Base-by-base conservation (phyloP, 1,140 invertebrate species). In the Uloborus diversus region DNA sequence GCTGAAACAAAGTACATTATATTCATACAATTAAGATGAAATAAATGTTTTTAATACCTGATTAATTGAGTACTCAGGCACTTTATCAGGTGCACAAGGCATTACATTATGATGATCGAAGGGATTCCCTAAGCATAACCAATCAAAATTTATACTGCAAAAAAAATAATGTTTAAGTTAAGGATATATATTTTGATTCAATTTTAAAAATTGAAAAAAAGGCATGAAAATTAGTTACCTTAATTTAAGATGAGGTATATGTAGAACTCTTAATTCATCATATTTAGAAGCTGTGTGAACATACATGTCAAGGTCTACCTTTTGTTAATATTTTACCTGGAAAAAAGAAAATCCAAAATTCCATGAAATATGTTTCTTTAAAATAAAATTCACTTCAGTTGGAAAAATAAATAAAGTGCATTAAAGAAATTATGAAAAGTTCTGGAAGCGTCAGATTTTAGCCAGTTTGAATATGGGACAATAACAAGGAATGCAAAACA, bases 251-350 rank as follows among this genome's bases (percentile, higher is more conserved):
- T 94, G 93, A 0, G 97, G 97, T 69, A 99, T 88, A 85, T 98
- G 94, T 4, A 99, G 86, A 53, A 99, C 89, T 66, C 93, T 91
- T 85, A 95, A 96, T 87, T 99, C 97, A 87, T 99, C 97, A 88
- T 99, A 99, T 87, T 99, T 99, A 59, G 96, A 98, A 0, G 97
- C 97, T 0, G 98, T 99, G 76, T 96, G 89, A 2, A 98, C 95
- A 84, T 93, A 97, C 59, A 97, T 90, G 83, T 93, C 90, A 30
- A 98, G 88, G 85, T 96, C 93, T 13, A 53, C 95, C 94, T 84
- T 94, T 93, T 84, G 96, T 93, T 49, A 94, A 90, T 79, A 96
- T 92, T 87, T 94, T 93, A 17, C 92, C 93, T 94, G 85, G 30
- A 83, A 85, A 82, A 57, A 49, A 47, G 42, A 70, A 35, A 20